Conservation (phyloP, 2,888 invertebrate genomes). For the Ichneumoninae sp. region DNA sequence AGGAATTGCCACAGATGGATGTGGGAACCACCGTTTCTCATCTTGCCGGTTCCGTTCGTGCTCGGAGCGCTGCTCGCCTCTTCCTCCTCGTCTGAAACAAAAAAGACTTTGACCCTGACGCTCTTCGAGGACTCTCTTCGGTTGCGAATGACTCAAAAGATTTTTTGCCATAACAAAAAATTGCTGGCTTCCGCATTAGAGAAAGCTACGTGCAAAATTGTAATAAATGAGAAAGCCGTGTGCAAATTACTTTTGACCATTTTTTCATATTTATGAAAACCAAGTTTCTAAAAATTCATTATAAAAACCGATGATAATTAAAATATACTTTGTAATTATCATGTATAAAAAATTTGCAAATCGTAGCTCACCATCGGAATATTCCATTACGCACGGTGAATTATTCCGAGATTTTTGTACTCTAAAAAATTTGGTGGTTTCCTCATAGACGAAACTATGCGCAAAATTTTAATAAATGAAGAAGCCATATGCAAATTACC, state of each 20-base stretch:
- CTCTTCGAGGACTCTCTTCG: conserved; percentile 67
- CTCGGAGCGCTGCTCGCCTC: conserved; percentile 81
- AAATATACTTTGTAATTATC: conserved; percentile 1
- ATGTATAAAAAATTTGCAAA: conserved; percentile 18
- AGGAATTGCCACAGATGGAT: conserved; percentile 99
- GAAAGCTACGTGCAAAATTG: too few relatives aligned
- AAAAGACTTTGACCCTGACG: conserved; percentile 84
- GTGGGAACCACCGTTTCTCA: conserved; percentile 89
- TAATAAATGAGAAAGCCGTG: too few relatives aligned
- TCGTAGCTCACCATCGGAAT: conserved; percentile 88
- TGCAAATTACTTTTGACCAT: too few relatives aligned
- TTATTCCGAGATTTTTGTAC: too few relatives aligned
- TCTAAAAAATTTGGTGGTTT: background rate
- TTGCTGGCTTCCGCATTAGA: too few relatives aligned
- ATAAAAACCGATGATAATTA: conserved; percentile 8
- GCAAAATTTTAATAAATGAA: too few relatives aligned
- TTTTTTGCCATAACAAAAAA: background rate
- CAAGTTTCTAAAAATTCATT: too few relatives aligned
- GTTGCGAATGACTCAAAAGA: background rate
- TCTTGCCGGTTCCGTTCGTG: conserved; percentile 70
- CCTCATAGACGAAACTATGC: too few relatives aligned
- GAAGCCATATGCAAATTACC: too few relatives aligned
- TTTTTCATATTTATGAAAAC: too few relatives aligned
- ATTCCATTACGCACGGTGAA: conserved; percentile 86
- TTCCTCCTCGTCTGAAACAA: conserved; percentile 87